Conservation (phyloP, 1,140 invertebrate species). For the Heliconius himera region DNA sequence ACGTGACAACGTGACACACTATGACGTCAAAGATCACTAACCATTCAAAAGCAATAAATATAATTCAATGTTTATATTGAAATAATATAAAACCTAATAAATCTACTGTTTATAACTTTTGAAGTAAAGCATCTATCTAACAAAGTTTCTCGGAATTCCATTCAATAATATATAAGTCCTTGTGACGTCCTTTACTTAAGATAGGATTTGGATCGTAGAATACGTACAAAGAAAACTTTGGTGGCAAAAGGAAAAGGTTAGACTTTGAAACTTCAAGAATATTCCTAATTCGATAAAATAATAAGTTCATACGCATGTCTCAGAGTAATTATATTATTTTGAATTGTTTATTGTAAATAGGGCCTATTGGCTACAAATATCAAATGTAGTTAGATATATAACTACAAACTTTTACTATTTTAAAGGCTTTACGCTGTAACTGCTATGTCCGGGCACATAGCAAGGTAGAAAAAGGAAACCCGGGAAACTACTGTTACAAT, state of each 20-base stretch:
- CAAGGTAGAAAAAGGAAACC: no score
- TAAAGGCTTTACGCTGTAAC: no score
- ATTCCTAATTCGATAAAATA: background rate
- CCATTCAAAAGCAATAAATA: background rate
- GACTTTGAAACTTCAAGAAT: no score
- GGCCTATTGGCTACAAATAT: no score
- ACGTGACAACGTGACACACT: conserved; percentile 3
- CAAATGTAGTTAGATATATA: no score
- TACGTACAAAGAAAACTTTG: conserved; percentile 6
- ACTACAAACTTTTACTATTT: no score
- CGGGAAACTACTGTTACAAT: no score
- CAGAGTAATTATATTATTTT: background rate
- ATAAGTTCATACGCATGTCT: background rate
- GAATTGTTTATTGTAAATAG: background rate
- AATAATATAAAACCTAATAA: background rate
- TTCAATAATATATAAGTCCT: conserved; percentile 25
- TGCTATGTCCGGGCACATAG: no score
- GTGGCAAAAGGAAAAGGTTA: background rate
- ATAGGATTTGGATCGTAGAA: conserved; percentile 22
- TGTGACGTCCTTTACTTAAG: background rate
- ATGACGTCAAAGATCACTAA: background rate
- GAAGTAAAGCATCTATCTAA: conserved; percentile 3
- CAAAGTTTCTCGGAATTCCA: conserved; percentile 10
- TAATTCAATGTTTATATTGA: background rate
- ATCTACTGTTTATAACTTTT: background rate